Evolutionary conservation across 1,140 invertebrate genomes (phyloP).

Genomic region (Drosophila kanapiae): DNA sequence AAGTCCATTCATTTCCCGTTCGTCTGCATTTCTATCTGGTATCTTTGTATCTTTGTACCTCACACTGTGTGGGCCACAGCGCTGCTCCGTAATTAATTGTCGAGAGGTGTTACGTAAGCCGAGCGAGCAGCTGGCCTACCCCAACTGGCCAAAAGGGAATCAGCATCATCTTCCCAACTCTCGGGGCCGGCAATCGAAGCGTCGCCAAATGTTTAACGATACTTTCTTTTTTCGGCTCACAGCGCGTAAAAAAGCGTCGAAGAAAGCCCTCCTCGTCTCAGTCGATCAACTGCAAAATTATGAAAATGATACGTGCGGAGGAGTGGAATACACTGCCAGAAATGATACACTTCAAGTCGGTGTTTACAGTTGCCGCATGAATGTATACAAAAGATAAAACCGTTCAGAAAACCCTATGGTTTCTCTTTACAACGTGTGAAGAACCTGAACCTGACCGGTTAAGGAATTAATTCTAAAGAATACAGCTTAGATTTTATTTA

Average conservation of each 20-base stretch:
- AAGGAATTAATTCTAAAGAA: not conserved
- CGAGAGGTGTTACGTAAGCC: conserved; percentile 63
- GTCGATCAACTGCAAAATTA: conserved; percentile 71
- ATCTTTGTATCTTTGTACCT: conserved; percentile 4
- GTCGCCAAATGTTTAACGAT: conserved; percentile 61
- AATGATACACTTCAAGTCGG: not conserved
- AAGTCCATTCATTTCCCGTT: conserved; percentile 26
- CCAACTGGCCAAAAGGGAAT: conserved; percentile 60
- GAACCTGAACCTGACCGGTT: not conserved
- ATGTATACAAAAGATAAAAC: not conserved
- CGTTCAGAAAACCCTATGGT: not conserved
- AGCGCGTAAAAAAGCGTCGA: conserved; percentile 54
- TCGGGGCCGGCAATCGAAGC: conserved; percentile 45
- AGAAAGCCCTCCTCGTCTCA: conserved; percentile 59
- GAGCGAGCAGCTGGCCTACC: conserved; percentile 63
- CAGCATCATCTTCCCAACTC: conserved; percentile 27
- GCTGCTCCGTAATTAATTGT: conserved; percentile 51
- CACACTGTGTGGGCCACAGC: conserved; percentile 34
- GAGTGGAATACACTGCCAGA: conserved; percentile 26
- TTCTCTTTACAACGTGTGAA: not conserved
- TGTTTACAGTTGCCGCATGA: conserved; percentile 5
- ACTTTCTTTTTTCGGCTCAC: conserved; percentile 71
- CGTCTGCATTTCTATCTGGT: conserved; percentile 32
- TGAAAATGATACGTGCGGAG: conserved; percentile 59
- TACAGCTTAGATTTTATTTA: not conserved